Conservation (phyloP, 2,888 invertebrate species). For the Pilophorus perplexus region DNA sequence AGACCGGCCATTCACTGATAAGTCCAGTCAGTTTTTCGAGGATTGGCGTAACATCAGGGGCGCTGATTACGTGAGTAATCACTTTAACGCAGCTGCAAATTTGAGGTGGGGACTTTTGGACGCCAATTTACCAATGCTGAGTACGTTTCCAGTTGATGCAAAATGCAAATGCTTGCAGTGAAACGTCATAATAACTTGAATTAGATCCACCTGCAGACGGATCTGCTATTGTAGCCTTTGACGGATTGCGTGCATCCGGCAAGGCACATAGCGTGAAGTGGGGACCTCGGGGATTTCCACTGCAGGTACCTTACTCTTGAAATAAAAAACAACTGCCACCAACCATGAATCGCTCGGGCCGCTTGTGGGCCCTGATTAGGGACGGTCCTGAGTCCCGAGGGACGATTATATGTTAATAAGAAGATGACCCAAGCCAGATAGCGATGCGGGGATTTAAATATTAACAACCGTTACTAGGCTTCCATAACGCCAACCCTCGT, state of each 20-base stretch:
- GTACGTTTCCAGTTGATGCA: too few relatives aligned
- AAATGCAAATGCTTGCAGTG: too few relatives aligned
- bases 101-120: too few relatives aligned
- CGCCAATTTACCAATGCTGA: too few relatives aligned
- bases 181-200: too few relatives aligned
- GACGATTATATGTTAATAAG: conserved; percentile 45
- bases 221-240: too few relatives aligned
- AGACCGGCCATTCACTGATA: too few relatives aligned
- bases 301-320: neutral
- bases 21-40: too few relatives aligned
- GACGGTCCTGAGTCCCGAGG: conserved; percentile 35
- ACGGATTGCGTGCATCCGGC: neutral
- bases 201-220: too few relatives aligned
- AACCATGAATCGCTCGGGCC: conserved; percentile 12
- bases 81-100: too few relatives aligned
- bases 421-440: conserved; percentile 43
- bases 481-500: conserved; percentile 23
- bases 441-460: conserved; percentile 26
- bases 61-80: too few relatives aligned
- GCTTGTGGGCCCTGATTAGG: conserved; percentile 25
- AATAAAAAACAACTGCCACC: conserved; percentile 13
- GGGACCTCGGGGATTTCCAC: neutral
- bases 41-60: too few relatives aligned
- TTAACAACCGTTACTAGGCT: conserved; percentile 35
- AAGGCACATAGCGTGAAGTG: neutral